Base-by-base conservation (phyloP, 2,113 vertebrate species). In the Pseudopipra pipra region DNA sequence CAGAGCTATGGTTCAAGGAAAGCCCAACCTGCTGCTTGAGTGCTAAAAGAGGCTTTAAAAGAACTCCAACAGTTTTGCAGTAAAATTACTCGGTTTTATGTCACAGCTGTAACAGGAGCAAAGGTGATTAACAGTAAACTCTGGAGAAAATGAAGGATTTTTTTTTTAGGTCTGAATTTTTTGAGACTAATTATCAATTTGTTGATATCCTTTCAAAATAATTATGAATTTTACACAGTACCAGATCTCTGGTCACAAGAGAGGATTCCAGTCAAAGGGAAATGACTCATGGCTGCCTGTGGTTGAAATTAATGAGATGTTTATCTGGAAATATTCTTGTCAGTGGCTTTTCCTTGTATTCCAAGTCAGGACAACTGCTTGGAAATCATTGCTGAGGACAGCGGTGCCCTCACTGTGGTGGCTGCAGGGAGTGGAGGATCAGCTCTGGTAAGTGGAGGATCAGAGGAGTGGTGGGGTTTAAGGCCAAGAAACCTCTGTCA, bases 231-330 rank as follows among this genome's bases (percentile, higher is more conserved):
- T 92, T 90, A n/a, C 72, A 58, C 33, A 37, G 68, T n/a, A 58
- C 73, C 80, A 84, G 76, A 75, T 59, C 93, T 92, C 70, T 96
- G 92, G 88, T 96, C 79, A 79, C 67, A 84, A 46, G 87, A 95
- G 68, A 90, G 51, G 83, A 90, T 23, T 20, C 25, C 47, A 90
- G 90, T 80, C 76, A 76, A 89, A 73, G 86, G 88, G 90, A 96
- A 95, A 73, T 94, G 92, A 97, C 83, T 97, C 96, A 96, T 1
- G 4, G 78, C 73, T 93, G 95, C 83, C 73, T 90, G 90, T 82
- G 76, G 83, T 79, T 85, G 65, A 92, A 96, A 88, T 92, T 90
- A 93, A 96, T 92, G 79, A 93, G 88, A 43, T 84, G 65, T 65
- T 93, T 93, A 90, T 94, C 77, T 78, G 76, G 65, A 91, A 92